Base-by-base conservation (phyloP, 2,888 invertebrate genomes). In the Stenodema calcarata region DNA sequence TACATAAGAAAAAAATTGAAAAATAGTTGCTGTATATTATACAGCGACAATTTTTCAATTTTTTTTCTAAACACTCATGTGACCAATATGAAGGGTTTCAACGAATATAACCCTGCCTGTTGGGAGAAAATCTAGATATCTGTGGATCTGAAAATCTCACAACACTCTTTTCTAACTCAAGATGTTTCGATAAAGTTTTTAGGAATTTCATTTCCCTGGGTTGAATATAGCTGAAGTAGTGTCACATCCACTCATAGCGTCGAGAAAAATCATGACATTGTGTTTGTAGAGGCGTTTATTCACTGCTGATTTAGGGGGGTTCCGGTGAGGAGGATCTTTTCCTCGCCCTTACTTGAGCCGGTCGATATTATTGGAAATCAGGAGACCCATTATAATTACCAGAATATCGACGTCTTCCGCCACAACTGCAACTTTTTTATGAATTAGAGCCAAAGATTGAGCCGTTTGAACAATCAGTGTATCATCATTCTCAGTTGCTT, bases 381-480 rank as follows among this genome's bases (percentile, higher is more conserved):
- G 69, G 14, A 69, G 69, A 69, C 69, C 69, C 69, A 69, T 69
- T 14, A 69, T 69, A 69, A 69, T 69, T 69, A 69, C 69, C 4
- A 69, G 69, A 69, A 69, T 69, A 69, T 69, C 69, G 14, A 69
- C 69, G 69, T 69, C 69, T 69, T 69, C 69, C 14, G 69, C 69
- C 69, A 69, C 69, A 69, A 69, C 69, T 69, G 69, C 69, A 9
- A 69, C 69, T 9, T 69, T 69, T 69, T 69, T 69, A 69, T 69
- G 69, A 69, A 69, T 9, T 69, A 14, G 69, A 69, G 69, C 69
- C 69, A 69, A 69, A 14, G 69, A 69, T 69, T 69, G 7, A 69
- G 69, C 69, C 14, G 69, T 69, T 69, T 69, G 27, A 69, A 69
- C 69, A 14, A 69, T 69, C 14, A 69, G 69, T 69, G 7, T 14